Evolutionary conservation across 2,888 invertebrate genomes (phyloP), one percentile per base, ranked within the genome.

Genomic region (Leptothorax acervorum): DNA sequence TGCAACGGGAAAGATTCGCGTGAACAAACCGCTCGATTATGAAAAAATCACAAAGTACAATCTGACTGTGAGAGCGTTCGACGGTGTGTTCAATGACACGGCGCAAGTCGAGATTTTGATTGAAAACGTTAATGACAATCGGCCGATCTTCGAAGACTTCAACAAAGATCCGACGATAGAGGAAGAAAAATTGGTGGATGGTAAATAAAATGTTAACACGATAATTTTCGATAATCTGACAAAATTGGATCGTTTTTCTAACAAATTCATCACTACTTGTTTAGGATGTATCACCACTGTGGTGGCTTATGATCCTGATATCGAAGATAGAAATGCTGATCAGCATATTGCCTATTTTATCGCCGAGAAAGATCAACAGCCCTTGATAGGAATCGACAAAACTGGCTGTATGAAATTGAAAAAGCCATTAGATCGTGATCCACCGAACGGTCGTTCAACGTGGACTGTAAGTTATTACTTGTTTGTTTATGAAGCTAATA

Each of bases 81-180:
- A 98, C 94, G 98, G 98, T 1, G 96, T 97, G 73, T 98, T 96
- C 93, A 97, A 98, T 88, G 98, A 98, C 92, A 97, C 97, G 82
- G 97, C 98, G 0, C 97, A 96, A 90, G 99, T 99, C 0, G 96
- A 97, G 73, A 98, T 99, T 71, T 97, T 97, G 90, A 97, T 99
- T 76, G 97, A 97, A 90, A 98, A 99, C 94, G 97, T 99, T 66
- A 99, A 99, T 93, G 99, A 99, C 94, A 98, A 99, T 94, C 97
- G 97, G 0, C 99, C 99, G 0, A 96, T 97, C 1, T 99, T 99
- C 93, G 94, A 95, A 42, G 95, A 96, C 70, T 97, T 97, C 74
- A 96, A 97, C 73, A 97, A 97, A 91, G 97, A 97, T 76, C 97
- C 97, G 73, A 97, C 96, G 0, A 97, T 98, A 84, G 95, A 96